Conservation (phyloP, 2,113 vertebrate species). For the Nycticebus coucang region DNA sequence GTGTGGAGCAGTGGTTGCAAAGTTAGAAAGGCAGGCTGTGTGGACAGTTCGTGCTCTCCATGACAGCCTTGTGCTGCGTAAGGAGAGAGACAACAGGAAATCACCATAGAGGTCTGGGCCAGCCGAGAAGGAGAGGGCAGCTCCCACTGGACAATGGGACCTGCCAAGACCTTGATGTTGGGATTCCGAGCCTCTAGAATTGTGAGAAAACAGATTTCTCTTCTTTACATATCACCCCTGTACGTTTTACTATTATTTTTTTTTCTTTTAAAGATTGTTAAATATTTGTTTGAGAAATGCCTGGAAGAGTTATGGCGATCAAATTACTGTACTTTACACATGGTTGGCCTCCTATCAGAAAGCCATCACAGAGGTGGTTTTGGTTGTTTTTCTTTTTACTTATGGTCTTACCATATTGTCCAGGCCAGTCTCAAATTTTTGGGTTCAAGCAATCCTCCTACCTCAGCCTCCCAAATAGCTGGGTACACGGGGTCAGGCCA, state of each 20-base stretch:
- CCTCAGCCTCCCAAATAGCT: too few species aligned
- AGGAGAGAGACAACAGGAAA: background rate
- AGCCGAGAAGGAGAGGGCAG: accelerated
- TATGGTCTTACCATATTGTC: too few species aligned
- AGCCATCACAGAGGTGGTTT: background rate
- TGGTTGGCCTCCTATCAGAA: constrained; percentile 20
- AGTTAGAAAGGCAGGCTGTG: too few species aligned
- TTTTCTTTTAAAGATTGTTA: constrained; percentile 1
- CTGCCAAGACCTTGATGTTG: background rate
- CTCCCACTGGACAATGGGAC: background rate
- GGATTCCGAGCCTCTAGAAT: background rate
- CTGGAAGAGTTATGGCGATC: background rate
- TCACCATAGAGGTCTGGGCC: background rate
- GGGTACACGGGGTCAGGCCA: too few species aligned
- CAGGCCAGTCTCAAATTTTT: too few species aligned
- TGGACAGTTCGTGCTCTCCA: background rate
- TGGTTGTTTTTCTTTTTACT: too few species aligned
- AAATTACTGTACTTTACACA: constrained; percentile 35
- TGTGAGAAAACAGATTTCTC: background rate
- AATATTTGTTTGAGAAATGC: constrained; percentile 34
- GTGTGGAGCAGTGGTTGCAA: background rate
- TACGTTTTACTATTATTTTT: background rate
- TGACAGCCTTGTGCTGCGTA: background rate
- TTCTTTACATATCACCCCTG: background rate
- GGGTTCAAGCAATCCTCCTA: too few species aligned